Base-by-base conservation (phyloP, 1,140 invertebrate genomes). In the Nixonia krombeini region DNA sequence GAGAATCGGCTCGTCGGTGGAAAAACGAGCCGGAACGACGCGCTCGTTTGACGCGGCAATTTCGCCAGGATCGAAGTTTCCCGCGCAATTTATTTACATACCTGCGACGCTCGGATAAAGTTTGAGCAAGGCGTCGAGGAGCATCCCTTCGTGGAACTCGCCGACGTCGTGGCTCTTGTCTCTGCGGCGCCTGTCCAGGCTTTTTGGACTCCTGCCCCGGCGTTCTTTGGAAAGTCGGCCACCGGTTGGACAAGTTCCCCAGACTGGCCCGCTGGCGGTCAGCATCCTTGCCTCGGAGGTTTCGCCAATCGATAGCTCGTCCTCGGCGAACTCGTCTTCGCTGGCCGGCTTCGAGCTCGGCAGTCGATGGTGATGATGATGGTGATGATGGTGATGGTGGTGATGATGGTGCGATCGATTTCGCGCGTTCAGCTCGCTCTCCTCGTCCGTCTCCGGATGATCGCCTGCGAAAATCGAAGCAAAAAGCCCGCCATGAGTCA, bases 311-410 rank as follows among this genome's bases (percentile, higher is more conserved):
- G 85, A 86, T 12, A 91, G 77, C 72, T 91, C 90, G 68, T 91
- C 90, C 76, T 91, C 90, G 53, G 89, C 90, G 62, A 90, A 90
- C 57, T 91, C 90, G 58, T 91, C 90, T 71, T 90, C 90, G 74
- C 89, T 90, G 47, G 82, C 86, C 1, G 86, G 76, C 15, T 87
- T 87, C 29, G 86, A 87, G 12, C 73, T 73, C 46, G 80, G 41
- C 1, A 59, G 41, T 9, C 45, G 44, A 23, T 72, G 76, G 62
- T 78, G 76, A 71, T 80, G 74, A 55, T 74, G 72, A 52, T 77
- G 73, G 41, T 73, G 71, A 51, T 76, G 74, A 28, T 76, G 72
- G 16, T 71, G 70, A 51, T 76, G 74, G 44, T 73, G 70, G 52
- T 80, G 77, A 38, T 75, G 72, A 50, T 66, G 50, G 33, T 76